These are phyloP conservation scores for Premnoplex brunnescens DNA, from an alignment of 2,797 vertebrate genomes.

Conservation along the genomic window DNA sequence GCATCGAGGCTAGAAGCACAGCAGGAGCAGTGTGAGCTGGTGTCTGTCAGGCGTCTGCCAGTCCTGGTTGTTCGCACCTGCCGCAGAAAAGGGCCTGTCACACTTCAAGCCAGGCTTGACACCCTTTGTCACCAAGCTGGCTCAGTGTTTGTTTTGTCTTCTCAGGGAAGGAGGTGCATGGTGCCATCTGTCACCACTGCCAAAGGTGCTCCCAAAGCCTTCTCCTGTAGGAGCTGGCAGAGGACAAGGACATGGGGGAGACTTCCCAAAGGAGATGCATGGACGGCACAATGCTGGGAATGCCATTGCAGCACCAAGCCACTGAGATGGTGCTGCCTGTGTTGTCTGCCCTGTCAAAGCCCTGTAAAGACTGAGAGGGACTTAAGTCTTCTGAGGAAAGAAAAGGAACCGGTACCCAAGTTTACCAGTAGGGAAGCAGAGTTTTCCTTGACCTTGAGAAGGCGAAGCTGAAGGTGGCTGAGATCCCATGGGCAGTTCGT, in stretches of 20 bases:
- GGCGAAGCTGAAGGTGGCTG: neutral
- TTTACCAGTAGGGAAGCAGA: neutral
- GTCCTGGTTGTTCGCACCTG: neutral
- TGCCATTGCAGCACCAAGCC: neutral
- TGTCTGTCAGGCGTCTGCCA: neutral
- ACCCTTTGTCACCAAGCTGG: neutral
- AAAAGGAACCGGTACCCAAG: neutral
- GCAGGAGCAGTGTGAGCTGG: neutral
- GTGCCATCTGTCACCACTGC: neutral
- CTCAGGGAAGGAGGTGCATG: neutral
- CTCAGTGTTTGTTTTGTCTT: neutral
- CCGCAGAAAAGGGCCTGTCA: neutral
- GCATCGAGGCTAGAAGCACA: rapidly evolving
- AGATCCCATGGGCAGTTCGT: too few relatives aligned
- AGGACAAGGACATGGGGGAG: neutral
- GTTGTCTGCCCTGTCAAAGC: neutral
- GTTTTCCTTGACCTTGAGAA: neutral
- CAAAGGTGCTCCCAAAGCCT: neutral
- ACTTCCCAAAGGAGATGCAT: rapidly evolving
- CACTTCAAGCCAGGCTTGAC: neutral
- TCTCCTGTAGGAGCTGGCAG: neutral
- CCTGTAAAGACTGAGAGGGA: neutral
- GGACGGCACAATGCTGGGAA: neutral
- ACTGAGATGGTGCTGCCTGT: neutral
- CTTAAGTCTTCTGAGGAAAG: neutral